Evolutionary conservation across 2,888 invertebrate species (phyloP), one percentile per base, ranked within the genome.

Genomic region (Cephonodes hylas): DNA sequence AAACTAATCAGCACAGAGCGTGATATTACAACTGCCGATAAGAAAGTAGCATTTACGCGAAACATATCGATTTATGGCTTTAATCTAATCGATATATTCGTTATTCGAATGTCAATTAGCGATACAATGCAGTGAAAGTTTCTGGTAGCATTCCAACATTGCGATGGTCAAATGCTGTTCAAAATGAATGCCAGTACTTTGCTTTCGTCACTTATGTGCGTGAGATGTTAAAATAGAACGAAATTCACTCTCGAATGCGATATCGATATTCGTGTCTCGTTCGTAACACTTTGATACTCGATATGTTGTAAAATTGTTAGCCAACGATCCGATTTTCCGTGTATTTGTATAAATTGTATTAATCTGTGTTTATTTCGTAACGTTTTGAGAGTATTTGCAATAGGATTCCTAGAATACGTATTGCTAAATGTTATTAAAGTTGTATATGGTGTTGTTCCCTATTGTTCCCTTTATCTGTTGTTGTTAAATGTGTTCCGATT

Each of bases 101-200:
- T 74, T 73, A 69, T 62, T 46, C 66, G 61, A 70, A 74, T 69
- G 66, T 64, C 76, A 77, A 82, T 80, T 76, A 72, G 44, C 45
- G 66, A 65, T 75, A 79, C 76, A 79, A 77, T 73, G 65, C 63
- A 75, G 84, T 73, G 84, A 84, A 83, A 84, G 82, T 79, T 73
- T 66, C 66, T 67, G 61, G 66, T 60, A 31, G 45, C 48, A 61
- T 61, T 66, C 67, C 66, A 63, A 61, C 62, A 56, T 53, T 61
- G 34, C 56, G 66, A 64, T 63, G 62, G 64, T 67, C 63, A 60
- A 59, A 46, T 53, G 34, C 45, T 15, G 23, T 60, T 53, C 38
- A 60, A 34, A 53, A 42, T 53, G 38, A 46, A 6, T 42, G n/a
- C 45, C 42, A 22, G 22, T 18, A 34, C 15, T 1, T 53, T 22